Evolutionary conservation across 2,113 vertebrate species (phyloP).

Genomic region (Hipposideros armiger): DNA sequence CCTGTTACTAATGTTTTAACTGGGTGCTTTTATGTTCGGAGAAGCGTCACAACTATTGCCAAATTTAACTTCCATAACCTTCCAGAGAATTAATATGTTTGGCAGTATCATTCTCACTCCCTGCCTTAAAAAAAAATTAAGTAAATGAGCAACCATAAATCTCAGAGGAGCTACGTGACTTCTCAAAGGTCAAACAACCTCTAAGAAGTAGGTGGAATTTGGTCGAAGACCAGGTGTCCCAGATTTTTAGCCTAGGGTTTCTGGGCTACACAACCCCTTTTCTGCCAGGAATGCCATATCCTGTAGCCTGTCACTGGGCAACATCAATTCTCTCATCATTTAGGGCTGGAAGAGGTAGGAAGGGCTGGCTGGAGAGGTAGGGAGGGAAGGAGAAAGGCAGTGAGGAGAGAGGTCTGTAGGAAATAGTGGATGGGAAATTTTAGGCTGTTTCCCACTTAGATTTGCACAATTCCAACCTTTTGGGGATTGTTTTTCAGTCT

Average conservation of each 20-base stretch:
- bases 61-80: conserved; percentile 44
- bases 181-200: conserved; percentile 32
- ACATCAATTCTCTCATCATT: background rate
- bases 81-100: conserved; percentile 40
- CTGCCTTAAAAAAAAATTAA: conserved; percentile 15
- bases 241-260: conserved; percentile 16
- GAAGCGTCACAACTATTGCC: conserved; percentile 11
- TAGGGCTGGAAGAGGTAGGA: background rate
- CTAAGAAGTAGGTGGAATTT: background rate
- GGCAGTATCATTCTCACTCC: background rate
- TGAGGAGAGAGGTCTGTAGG: background rate
- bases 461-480: background rate
- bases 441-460: background rate
- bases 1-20: conserved; percentile 36
- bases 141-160: conserved; percentile 37
- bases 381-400: background rate
- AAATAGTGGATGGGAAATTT: background rate
- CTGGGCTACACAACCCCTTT: background rate
- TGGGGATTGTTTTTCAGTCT: background rate
- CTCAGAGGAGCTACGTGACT: background rate
- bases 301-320: background rate
- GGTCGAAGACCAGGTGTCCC: background rate
- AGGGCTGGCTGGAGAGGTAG: background rate
- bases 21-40: conserved; percentile 36
- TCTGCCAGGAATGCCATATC: background rate